Evolutionary conservation across 1,140 invertebrate species (phyloP).

Genomic region (Neotoxoptera formosana): DNA sequence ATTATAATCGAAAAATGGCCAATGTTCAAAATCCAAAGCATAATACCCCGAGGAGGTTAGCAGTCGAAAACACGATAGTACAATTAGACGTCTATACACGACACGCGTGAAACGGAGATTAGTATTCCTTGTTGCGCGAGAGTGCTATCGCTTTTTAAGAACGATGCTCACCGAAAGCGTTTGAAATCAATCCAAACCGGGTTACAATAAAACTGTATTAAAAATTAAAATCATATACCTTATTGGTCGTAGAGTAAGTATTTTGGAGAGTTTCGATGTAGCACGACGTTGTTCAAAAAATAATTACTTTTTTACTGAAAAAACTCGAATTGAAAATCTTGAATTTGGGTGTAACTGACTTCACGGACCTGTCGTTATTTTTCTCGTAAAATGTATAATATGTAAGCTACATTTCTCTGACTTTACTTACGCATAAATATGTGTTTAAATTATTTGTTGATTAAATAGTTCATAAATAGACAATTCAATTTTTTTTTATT

Average conservation of each 20-base stretch:
- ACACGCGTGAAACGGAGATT: background rate
- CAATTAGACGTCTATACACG: background rate
- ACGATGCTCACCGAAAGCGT: background rate
- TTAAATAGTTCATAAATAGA: no score
- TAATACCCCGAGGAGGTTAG: background rate
- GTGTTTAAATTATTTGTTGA: no score
- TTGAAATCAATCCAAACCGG: background rate
- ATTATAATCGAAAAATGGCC: background rate
- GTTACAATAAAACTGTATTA: background rate
- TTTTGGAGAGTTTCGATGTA: background rate
- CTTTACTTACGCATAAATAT: no score
- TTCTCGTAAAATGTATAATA: no score
- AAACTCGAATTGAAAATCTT: no score
- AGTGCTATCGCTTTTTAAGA: background rate
- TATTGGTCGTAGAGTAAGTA: no score
- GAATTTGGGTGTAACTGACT: no score
- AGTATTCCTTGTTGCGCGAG: background rate
- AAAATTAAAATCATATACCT: background rate
- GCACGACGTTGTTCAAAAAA: background rate
- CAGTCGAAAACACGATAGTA: background rate
- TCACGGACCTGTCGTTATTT: no score
- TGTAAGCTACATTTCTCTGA: no score
- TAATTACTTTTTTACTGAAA: background rate
- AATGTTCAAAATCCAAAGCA: background rate
- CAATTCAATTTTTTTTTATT: no score